phyloP scores from a whole-genome alignment of 2,797 vertebrate genomes.

The Phoebastria nigripes region DNA sequence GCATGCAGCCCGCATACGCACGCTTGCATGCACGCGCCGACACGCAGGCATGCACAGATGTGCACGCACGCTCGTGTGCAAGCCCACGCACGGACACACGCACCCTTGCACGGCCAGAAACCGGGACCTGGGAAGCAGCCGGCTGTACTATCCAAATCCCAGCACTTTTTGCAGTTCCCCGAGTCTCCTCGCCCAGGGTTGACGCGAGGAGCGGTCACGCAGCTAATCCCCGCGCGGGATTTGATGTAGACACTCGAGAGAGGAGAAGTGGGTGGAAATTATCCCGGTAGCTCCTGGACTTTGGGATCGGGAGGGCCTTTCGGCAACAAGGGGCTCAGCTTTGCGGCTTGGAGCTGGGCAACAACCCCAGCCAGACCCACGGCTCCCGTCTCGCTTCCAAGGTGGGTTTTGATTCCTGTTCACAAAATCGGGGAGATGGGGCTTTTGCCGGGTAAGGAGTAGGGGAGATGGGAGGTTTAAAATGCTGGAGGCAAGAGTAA shows the following conservation, averaged over 20 bases:
- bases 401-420: background rate
- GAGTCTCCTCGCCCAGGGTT: background rate
- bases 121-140: background rate
- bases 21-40: background rate
- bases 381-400: rapidly evolving
- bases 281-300: background rate
- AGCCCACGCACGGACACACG: rapidly evolving
- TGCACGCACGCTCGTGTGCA: background rate
- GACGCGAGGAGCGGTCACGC: background rate
- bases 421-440: rapidly evolving
- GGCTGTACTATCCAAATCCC: rapidly evolving
- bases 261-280: background rate
- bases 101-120: background rate
- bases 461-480: background rate
- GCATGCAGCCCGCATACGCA: background rate
- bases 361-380: rapidly evolving
- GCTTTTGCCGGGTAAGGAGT: background rate
- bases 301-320: background rate
- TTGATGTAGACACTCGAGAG: background rate
- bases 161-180: background rate
- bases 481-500: background rate
- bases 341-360: background rate
- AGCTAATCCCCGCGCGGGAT: rapidly evolving
- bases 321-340: background rate
- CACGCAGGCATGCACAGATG: background rate